Evolutionary conservation across 2,797 vertebrate species (phyloP), one percentile per base, ranked within the genome.

Genomic region (Macropodus opercularis): DNA sequence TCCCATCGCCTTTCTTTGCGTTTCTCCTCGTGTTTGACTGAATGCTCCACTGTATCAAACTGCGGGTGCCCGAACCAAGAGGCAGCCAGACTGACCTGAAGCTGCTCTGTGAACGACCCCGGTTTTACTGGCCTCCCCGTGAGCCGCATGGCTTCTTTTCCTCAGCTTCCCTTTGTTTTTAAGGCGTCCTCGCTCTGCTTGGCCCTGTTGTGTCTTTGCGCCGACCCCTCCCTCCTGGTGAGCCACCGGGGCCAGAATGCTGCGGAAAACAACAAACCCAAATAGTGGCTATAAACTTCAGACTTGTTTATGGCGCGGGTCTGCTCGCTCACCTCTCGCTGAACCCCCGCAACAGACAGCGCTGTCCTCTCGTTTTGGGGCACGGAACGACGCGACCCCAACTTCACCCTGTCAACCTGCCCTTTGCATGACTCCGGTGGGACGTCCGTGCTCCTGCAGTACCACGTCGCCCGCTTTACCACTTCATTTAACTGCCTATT

Each of bases 251-350:
- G 63, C 50, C 59, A 80, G 78, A 86, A 85, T 83, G 80, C 32
- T 22, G 57, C 19, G 23, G 79, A 83, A n/a, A n/a, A 88, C 85
- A 88, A 87, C 87, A 86, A 89, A 84, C 83, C 77, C 79, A 81
- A 89, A 92, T 88, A 85, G 90, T 88, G 86, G 90, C 87, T 90
- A 86, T 92, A 91, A 93, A 90, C 90, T 91, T 92, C 89, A 92
- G 92, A 93, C 90, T 78, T 83, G 88, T 91, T 90, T 92, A 90
- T 79, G 74, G 63, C 83, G 14, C 61, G 64, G 83, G 86, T 92
- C 92, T 93, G 75, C 88, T 87, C 80, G 70, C 85, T 94, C 91
- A 94, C 93, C 92, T 91, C 87, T 55, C 4, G n/a, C 62, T 94
- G 93, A 95, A 93, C 94, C 90, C 89, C 83, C 72, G 66, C 68